Conservation (phyloP, 2,797 vertebrate species). For the Spinus olivaceus region DNA sequence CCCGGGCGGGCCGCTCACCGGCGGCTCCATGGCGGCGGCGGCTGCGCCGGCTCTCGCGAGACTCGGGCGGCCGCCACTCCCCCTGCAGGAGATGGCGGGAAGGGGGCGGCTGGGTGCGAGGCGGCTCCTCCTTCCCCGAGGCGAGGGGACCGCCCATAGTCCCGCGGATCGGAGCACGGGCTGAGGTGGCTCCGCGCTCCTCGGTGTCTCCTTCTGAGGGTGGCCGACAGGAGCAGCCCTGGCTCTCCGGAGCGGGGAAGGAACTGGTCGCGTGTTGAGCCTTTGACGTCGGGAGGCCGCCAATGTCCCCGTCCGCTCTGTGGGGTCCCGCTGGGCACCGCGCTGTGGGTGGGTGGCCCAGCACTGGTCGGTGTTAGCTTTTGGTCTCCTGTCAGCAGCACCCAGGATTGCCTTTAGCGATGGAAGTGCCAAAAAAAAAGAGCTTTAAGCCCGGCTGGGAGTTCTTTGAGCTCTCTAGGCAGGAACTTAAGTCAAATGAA, state of each 20-base stretch:
- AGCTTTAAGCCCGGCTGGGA: neutral
- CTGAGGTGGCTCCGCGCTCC: accelerated
- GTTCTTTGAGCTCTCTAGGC: neutral
- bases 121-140: accelerated
- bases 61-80: accelerated
- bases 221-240: too few relatives aligned
- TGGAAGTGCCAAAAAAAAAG: neutral
- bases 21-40: neutral
- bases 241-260: too few relatives aligned
- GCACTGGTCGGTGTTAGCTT: neutral
- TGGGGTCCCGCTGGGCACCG: too few relatives aligned
- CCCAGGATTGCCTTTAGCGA: accelerated
- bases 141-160: accelerated
- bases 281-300: neutral
- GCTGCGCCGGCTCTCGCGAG: neutral
- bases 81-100: accelerated
- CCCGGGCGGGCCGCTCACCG: neutral
- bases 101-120: accelerated
- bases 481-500: neutral
- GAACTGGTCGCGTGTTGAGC: neutral
- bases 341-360: accelerated
- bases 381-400: neutral
- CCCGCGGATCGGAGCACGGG: accelerated
- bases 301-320: accelerated
- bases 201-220: accelerated